Conservation (phyloP, 2,888 invertebrate species). For the Chydorus sphaericus region DNA sequence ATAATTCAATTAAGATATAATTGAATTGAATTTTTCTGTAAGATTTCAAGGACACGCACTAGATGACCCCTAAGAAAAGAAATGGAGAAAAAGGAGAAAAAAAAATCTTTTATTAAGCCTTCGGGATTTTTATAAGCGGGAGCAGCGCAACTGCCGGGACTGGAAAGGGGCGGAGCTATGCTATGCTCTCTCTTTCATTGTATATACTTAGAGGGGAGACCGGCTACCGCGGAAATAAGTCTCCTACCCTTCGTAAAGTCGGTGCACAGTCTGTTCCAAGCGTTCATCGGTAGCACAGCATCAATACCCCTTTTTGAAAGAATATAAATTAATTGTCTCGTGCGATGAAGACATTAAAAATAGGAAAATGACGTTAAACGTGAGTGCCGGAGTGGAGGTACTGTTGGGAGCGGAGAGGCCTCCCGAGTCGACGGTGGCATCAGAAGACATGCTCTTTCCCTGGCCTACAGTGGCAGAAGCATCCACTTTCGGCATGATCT, state of each 20-base stretch:
- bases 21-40: no score
- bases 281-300: no score
- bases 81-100: no score
- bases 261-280: slow-evolving; percentile 4
- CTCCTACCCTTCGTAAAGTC: no score
- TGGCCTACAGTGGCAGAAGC: slow-evolving; percentile 1
- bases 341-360: background rate
- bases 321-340: background rate
- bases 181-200: no score
- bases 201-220: slow-evolving; percentile 4
- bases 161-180: no score
- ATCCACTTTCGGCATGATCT: slow-evolving; percentile 11
- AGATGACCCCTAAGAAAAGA: no score
- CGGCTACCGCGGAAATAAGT: slow-evolving; percentile 9
- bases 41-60: no score
- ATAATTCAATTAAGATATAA: no score
- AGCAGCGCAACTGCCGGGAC: no score
- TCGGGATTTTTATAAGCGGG: no score
- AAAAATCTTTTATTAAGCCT: no score
- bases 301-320: background rate
- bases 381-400: background rate
- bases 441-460: background rate
- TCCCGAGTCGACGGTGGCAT: background rate
- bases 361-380: background rate
- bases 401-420: background rate